Conservation (phyloP, 2,888 invertebrate species). For the Dichetophora obliterata region DNA sequence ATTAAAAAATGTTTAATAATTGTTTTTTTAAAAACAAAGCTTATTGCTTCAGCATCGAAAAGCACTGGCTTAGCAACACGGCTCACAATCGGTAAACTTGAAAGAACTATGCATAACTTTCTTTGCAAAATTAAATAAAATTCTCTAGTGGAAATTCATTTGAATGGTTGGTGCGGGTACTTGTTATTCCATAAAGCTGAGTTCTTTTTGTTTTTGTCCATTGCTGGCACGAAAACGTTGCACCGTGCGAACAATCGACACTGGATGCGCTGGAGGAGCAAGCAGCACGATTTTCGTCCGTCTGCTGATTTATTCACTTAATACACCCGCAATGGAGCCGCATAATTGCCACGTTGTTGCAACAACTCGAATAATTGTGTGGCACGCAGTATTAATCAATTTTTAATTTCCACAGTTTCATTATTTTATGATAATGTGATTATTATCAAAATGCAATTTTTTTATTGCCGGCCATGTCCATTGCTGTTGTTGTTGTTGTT, state of each 20-base stretch:
- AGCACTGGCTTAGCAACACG: too few species aligned
- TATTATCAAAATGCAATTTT: conserved; percentile 31
- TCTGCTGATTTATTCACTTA: conserved; percentile 40
- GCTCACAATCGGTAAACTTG: too few species aligned
- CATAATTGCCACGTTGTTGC: conserved; percentile 36
- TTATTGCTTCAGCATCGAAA: too few species aligned
- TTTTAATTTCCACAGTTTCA: conserved; percentile 39
- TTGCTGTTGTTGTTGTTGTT: not conserved
- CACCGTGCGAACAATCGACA: not conserved
- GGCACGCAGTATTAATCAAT: conserved; percentile 41
- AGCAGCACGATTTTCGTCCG: conserved; percentile 4
- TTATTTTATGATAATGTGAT: conserved; percentile 40
- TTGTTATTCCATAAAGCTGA: not conserved
- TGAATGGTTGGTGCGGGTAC: too few species aligned
- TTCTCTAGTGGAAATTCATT: too few species aligned
- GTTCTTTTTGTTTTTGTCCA: not conserved
- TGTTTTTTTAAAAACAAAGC: too few species aligned
- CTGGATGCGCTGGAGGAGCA: not conserved
- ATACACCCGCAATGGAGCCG: conserved; percentile 31
- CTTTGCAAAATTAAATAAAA: too few species aligned
- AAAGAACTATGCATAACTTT: too few species aligned
- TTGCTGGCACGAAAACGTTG: too few species aligned
- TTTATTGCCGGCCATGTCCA: not conserved
- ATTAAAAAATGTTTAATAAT: too few species aligned
- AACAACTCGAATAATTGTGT: conserved; percentile 39